Conservation (phyloP, 2,113 vertebrate genomes). For the Azemiops feae region DNA sequence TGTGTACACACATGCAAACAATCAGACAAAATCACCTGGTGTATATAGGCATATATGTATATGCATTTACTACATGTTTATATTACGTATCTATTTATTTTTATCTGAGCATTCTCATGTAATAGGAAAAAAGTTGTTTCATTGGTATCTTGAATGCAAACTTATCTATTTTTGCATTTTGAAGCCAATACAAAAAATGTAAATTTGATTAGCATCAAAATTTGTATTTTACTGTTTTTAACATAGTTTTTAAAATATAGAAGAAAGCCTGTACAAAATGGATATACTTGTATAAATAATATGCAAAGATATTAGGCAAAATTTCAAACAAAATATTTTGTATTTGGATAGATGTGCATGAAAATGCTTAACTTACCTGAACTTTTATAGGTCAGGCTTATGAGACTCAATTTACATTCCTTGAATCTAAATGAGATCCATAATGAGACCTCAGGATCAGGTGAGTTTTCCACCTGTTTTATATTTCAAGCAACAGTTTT, state of each 20-base stretch:
- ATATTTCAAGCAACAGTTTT: neutral
- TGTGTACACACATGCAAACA: neutral
- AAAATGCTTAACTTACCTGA: neutral
- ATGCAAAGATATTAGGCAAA: neutral
- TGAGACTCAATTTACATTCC: neutral
- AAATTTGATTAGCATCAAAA: neutral
- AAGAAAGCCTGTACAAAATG: neutral
- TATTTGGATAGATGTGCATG: neutral
- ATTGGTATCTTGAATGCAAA: neutral
- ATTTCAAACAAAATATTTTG: neutral
- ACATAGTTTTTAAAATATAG: neutral
- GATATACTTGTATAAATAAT: neutral
- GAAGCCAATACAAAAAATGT: neutral
- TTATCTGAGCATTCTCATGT: neutral
- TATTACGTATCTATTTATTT: neutral
- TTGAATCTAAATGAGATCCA: neutral
- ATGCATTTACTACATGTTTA: neutral
- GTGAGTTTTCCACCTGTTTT: neutral
- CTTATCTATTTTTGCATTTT: neutral
- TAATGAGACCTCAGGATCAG: neutral
- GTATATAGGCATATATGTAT: neutral
- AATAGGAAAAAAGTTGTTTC: neutral
- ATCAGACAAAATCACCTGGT: neutral
- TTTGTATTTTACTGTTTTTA: neutral
- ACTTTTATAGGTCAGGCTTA: neutral